Evolutionary conservation across 2,797 vertebrate species (phyloP), one percentile per base, ranked within the genome.

Genomic region (Poecile montanus): DNA sequence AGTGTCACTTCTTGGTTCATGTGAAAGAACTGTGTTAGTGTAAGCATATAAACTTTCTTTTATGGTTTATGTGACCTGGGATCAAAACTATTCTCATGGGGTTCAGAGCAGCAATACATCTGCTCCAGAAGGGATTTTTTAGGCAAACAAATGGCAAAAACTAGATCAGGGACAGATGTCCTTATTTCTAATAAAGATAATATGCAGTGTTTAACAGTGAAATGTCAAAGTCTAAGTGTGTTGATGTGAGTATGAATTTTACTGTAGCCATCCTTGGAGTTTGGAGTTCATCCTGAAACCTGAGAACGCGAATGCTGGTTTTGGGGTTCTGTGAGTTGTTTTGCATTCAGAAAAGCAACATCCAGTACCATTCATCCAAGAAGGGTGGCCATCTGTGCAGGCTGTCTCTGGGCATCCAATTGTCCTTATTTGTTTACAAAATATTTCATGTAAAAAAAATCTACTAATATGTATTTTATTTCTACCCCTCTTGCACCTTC

Each of bases 11-110:
- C 65, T 84, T 89, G 51, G 73, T 94, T 96, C 88, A 78, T 84
- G 88, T 94, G 88, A 91, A 96, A 84, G 58, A 90, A 66, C 23
- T 84, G 58, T 86, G 44, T 86, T 75, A 92, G 45, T 65, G 53
- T 77, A 91, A 71, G 34, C 12, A 13, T 77, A 51, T 86, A 45
- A 94, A 63, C 74, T 92, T 58, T 17, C 32, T 61, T 89, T 88
- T 71, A 51, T 74, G 38, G 32, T 58, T 93, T 88, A 51, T 44
- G 21, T 86, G 88, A 66, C 47, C 70, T 75, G 44, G 58, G 79
- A 94, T 95, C 70, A 93, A 88, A 94, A 36, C 48, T 94, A 11
- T 84, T 88, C 85, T 86, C 5, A 0, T 7, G 44, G 51, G 66
- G 13, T 65, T 90, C 40, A 73, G 66, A 60, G 54, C 56, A 88